Evolutionary conservation across 2,888 invertebrate genomes (phyloP), one percentile per base, ranked within the genome.

Genomic region (Acanthacorydalis orientalis): DNA sequence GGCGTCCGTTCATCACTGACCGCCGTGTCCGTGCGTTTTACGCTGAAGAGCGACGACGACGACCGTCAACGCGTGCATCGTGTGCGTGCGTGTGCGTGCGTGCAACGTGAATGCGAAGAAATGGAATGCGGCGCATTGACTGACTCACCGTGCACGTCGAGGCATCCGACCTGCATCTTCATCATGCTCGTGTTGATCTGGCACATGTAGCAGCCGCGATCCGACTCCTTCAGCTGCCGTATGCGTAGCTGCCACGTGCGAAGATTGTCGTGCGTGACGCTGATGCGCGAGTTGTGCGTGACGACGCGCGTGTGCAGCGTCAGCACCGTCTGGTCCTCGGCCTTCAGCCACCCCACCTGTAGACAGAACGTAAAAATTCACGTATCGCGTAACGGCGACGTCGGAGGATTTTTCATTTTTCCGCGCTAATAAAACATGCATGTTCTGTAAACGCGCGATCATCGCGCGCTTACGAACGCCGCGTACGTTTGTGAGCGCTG

Each of bases 171-270:
- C 63, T 81, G 80, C 57, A 80, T 83, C 67, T 79, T 80, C 83
- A 84, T 83, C 48, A 78, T 75, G 52, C 70, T 77, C 3, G 83
- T 83, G 62, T 84, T 84, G 54, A 84, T 79, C 66, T 84, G 83
- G 60, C 83, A 84, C 82, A 83, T 83, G 64, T 84, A 84, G 58
- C 83, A 83, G 8, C 83, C 83, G 50, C 80, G 73, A 61, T 84
- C 83, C 46, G 78, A 74, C 53, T 82, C 81, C 64, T 77, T 78
- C 53, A 83, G 68, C 46, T 79, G 80, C 43, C 80, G 64, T 54
- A 84, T 81, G 60, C 81, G 79, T 35, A 84, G 71, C 59, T 78
- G 78, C 83, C 83, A 84, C 35, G 78, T 80, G 50, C 72, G 70
- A 31, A 79, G 75, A 8, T 78, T 77, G 64, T 83, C 83, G 60